These are phyloP conservation scores for Bombycilla garrulus DNA, from an alignment of 2,113 vertebrate species.

Conservation along the genomic window DNA sequence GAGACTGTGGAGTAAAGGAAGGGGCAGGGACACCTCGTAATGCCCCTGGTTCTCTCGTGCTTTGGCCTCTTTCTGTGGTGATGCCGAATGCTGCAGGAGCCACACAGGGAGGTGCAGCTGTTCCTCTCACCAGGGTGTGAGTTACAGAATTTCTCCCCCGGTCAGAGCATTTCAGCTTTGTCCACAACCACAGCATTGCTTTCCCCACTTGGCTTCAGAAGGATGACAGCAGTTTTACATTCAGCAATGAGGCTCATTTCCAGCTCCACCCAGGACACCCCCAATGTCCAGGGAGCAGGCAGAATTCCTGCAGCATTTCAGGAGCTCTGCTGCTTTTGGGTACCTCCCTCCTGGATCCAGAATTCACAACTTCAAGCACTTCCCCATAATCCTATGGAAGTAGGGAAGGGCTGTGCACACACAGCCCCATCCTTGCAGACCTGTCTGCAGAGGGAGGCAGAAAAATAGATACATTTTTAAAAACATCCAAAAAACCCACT, in stretches of 20 bases:
- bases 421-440: background rate
- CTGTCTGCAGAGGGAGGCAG: background rate
- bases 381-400: background rate
- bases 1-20: background rate
- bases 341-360: background rate
- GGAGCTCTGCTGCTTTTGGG: background rate
- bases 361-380: background rate
- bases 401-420: background rate
- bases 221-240: background rate
- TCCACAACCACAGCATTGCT: fast-evolving
- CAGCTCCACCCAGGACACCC: background rate
- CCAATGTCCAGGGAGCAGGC: background rate
- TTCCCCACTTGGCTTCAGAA: background rate
- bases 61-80: background rate
- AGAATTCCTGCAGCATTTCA: background rate
- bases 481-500: background rate
- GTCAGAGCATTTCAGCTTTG: background rate
- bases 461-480: background rate
- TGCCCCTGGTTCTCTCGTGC: background rate
- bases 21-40: fast-evolving
- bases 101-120: background rate
- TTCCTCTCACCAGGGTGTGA: background rate
- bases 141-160: background rate
- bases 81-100: fast-evolving
- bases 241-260: background rate